A percentile compares a stretch with the other conserved stretches of the same genome.
These are phyloP conservation scores for Chironomus tentans DNA, from an alignment of 2,888 invertebrate genomes.

Conservation along the genomic window DNA sequence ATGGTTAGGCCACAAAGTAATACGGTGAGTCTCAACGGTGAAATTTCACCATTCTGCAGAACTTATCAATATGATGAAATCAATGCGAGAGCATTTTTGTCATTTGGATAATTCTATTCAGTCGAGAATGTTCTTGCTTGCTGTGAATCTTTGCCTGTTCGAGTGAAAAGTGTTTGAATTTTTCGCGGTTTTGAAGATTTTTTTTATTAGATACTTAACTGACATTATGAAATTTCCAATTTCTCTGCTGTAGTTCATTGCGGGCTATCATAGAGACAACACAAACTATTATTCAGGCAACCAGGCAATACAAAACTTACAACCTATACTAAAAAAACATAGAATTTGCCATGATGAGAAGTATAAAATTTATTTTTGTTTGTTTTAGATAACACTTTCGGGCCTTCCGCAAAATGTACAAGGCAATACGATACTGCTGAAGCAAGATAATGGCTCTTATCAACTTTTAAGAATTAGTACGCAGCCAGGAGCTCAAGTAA, in stretches of 20 bases:
- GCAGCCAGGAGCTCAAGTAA: conserved; percentile 50
- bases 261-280: too few species aligned
- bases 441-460: conserved; percentile 94
- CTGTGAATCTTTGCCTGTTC: too few species aligned
- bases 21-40: background rate
- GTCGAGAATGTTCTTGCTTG: too few species aligned
- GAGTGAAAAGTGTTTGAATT: too few species aligned
- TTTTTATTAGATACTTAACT: background rate
- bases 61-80: too few species aligned
- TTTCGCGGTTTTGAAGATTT: too few species aligned
- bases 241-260: too few species aligned
- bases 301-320: conserved; percentile 10
- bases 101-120: too few species aligned
- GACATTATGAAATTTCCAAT: background rate
- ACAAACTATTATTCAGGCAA: background rate
- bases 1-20: conserved; percentile 23
- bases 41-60: background rate
- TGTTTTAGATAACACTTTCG: conserved; percentile 75
- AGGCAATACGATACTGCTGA: conserved; percentile 78
- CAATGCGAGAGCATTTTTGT: too few species aligned
- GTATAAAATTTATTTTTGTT: background rate
- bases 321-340: background rate
- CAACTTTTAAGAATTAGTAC: conserved; percentile 85
- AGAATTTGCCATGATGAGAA: conserved; percentile 30
- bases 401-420: conserved; percentile 80